These are phyloP conservation scores for Tryphoninae sp. DNA, from an alignment of 2,888 invertebrate species.

Conservation along the genomic window DNA sequence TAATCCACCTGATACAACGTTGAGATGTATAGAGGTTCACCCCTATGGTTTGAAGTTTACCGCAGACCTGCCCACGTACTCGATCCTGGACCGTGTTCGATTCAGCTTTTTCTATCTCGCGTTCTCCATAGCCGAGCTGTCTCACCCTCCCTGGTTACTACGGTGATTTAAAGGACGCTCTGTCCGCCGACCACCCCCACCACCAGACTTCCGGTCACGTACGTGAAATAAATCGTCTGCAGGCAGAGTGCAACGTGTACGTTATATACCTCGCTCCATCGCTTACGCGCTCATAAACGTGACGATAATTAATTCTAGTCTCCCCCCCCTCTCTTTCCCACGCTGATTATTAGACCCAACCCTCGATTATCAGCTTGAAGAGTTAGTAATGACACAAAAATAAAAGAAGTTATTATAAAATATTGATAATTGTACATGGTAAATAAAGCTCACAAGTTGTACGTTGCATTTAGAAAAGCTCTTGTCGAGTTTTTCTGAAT, in stretches of 20 bases:
- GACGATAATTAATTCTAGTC: slow-evolving; percentile 20
- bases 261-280: slow-evolving; percentile 40
- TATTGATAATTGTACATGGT: no score
- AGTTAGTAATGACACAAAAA: no score
- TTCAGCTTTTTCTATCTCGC: slow-evolving; percentile 44
- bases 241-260: slow-evolving; percentile 13
- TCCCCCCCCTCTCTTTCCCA: neutral
- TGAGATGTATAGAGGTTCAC: slow-evolving; percentile 21
- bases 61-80: slow-evolving; percentile 28
- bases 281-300: slow-evolving; percentile 26
- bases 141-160: slow-evolving; percentile 54
- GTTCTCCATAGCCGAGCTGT: slow-evolving; percentile 21
- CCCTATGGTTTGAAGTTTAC: slow-evolving; percentile 4
- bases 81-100: slow-evolving; percentile 59
- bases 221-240: slow-evolving; percentile 68
- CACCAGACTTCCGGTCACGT: slow-evolving; percentile 71
- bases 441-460: no score
- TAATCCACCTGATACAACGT: slow-evolving; percentile 10
- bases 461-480: no score
- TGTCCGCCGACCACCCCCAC: slow-evolving; percentile 54
- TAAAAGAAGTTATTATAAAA: no score
- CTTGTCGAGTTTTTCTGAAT: no score
- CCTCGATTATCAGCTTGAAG: no score
- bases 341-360: neutral
- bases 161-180: slow-evolving; percentile 74